Evolutionary conservation across 2,888 invertebrate genomes (phyloP).

Genomic region (Hirtodrosophila confusa): DNA sequence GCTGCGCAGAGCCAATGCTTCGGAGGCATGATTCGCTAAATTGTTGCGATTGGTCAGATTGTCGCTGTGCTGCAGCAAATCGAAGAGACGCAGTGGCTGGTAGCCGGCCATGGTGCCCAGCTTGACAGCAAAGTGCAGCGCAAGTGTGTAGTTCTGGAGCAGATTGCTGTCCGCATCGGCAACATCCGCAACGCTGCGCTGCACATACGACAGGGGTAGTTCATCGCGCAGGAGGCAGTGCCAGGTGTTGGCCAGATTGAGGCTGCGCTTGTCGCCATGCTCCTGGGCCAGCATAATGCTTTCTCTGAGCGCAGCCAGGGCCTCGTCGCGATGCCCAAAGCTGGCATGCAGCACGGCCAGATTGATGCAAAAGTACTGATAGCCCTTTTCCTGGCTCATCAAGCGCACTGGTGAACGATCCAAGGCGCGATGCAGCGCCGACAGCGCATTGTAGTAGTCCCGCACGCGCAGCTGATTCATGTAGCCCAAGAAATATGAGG

Average conservation of each 20-base stretch:
- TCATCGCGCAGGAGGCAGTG: constrained; percentile 86
- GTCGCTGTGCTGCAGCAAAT: constrained; percentile 93
- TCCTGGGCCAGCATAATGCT: constrained; percentile 95
- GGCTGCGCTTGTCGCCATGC: constrained; percentile 92
- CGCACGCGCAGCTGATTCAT: constrained; percentile 94
- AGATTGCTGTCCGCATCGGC: constrained; percentile 86
- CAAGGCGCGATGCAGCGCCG: constrained; percentile 87
- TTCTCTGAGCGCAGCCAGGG: constrained; percentile 92
- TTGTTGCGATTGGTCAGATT: constrained; percentile 93
- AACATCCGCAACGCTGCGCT: constrained; percentile 82
- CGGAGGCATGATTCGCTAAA: constrained; percentile 91
- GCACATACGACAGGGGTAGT: constrained; percentile 58
- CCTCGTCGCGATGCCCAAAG: constrained; percentile 90
- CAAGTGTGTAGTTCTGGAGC: constrained; percentile 89
- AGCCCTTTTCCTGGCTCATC: constrained; percentile 91
- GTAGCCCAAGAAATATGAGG: constrained; percentile 92
- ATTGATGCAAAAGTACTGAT: constrained; percentile 95
- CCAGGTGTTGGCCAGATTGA: constrained; percentile 94
- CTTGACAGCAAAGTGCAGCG: constrained; percentile 91
- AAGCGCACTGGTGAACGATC: constrained; percentile 88
- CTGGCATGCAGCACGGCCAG: constrained; percentile 94
- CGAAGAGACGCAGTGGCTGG: constrained; percentile 84
- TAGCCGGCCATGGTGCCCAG: constrained; percentile 87
- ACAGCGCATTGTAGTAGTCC: constrained; percentile 88
- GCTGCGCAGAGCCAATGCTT: constrained; percentile 92